Evolutionary conservation across 2,113 vertebrate genomes (phyloP).

Genomic region (Prunella fulvescens): DNA sequence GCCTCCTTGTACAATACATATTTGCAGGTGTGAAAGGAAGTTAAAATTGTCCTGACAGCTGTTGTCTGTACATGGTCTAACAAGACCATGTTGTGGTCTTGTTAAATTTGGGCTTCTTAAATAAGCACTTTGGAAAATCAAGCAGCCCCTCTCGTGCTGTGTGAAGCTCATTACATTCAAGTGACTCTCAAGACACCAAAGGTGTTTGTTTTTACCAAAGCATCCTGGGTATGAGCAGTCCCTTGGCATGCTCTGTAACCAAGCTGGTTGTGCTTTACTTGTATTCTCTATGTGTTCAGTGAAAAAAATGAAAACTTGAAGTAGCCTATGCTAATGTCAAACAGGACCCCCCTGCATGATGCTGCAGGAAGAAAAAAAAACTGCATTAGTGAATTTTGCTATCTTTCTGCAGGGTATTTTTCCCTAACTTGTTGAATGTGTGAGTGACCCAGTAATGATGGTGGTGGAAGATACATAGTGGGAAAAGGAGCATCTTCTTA

Average conservation of each 20-base stretch:
- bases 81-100: not conserved
- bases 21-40: not conserved
- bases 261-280: not conserved
- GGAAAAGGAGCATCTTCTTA: not conserved
- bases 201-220: constrained; percentile 3
- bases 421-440: not conserved
- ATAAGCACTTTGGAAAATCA: constrained; percentile 4
- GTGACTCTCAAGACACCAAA: not conserved
- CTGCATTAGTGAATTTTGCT: not conserved
- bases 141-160: not conserved
- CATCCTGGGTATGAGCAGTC: not conserved
- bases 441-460: not conserved
- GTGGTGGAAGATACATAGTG: rapidly evolving
- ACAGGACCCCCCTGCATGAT: not conserved
- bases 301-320: not conserved
- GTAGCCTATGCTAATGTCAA: not conserved
- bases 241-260: not conserved
- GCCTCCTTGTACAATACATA: not conserved
- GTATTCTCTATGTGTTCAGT: not conserved
- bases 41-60: not conserved
- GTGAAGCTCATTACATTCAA: not conserved
- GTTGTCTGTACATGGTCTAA: not conserved
- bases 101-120: constrained; percentile 11
- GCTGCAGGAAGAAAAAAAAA: not conserved
- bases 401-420: not conserved